Evolutionary conservation across 2,113 vertebrate species (phyloP).

Genomic region (Bos javanicus): DNA sequence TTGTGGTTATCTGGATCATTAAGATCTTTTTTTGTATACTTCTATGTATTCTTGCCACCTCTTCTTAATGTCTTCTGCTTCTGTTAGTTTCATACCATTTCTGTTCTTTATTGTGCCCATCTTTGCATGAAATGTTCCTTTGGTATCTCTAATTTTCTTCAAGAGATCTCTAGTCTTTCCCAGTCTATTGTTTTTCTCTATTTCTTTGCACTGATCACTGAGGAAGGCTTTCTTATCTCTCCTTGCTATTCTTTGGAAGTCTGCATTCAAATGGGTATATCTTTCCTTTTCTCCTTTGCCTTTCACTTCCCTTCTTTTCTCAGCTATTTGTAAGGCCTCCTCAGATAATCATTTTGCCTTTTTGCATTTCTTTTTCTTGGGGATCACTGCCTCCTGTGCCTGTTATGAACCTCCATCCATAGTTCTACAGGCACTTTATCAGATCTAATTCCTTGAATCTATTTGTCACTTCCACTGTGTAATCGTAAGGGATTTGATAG

Average conservation of each 20-base stretch:
- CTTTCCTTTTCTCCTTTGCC: background rate
- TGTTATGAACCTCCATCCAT: background rate
- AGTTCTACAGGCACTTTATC: background rate
- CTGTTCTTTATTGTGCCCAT: background rate
- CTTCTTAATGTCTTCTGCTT: background rate
- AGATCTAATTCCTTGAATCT: background rate
- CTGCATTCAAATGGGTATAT: background rate
- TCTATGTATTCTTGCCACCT: background rate
- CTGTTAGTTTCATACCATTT: background rate
- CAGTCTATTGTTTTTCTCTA: background rate
- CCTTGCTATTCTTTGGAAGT: background rate
- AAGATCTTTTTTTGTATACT: background rate
- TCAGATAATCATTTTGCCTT: background rate
- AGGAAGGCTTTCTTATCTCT: background rate
- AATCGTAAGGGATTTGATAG: background rate
- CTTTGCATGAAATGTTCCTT: background rate
- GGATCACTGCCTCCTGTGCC: background rate
- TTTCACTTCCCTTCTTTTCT: background rate
- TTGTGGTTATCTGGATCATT: background rate
- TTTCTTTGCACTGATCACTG: background rate
- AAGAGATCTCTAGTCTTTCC: background rate
- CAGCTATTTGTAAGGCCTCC: background rate
- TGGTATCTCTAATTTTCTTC: background rate
- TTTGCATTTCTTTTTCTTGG: background rate
- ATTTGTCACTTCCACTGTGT: background rate